Conservation (phyloP, 2,888 invertebrate species). For the Diplazon laetatorius region DNA sequence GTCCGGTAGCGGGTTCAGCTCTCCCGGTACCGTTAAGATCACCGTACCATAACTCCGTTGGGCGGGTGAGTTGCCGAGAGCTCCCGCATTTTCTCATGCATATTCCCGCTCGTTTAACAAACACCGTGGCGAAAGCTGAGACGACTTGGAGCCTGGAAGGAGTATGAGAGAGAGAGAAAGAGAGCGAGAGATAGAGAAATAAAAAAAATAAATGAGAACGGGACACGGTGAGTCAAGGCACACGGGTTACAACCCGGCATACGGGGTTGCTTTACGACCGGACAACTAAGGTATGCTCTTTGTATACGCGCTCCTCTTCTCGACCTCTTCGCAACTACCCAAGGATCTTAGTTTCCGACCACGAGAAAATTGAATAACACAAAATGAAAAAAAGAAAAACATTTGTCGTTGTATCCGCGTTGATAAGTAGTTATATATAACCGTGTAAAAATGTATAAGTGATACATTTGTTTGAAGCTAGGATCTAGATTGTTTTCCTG, state of each 20-base stretch:
- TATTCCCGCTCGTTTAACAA: constrained; percentile 78
- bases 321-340: constrained; percentile 42
- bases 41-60: constrained; percentile 77
- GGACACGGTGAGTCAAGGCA: constrained; percentile 58
- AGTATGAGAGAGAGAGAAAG: constrained; percentile 9
- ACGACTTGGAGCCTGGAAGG: constrained; percentile 54
- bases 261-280: constrained; percentile 82
- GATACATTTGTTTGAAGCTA: no score
- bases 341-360: constrained; percentile 39
- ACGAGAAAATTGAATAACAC: constrained; percentile 61
- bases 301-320: constrained; percentile 60
- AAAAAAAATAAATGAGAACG: no score
- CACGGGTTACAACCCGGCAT: constrained; percentile 77
- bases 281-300: constrained; percentile 82
- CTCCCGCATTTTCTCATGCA: constrained; percentile 76
- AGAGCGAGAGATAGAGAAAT: no score
- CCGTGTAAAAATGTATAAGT: no score
- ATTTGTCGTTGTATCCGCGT: no score
- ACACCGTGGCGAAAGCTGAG: constrained; percentile 67
- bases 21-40: constrained; percentile 76
- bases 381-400: no score
- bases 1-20: constrained; percentile 61
- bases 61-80: constrained; percentile 57
- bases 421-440: no score
- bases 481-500: no score